Conservation (phyloP, 2,113 vertebrate genomes). For the Hylia prasina region DNA sequence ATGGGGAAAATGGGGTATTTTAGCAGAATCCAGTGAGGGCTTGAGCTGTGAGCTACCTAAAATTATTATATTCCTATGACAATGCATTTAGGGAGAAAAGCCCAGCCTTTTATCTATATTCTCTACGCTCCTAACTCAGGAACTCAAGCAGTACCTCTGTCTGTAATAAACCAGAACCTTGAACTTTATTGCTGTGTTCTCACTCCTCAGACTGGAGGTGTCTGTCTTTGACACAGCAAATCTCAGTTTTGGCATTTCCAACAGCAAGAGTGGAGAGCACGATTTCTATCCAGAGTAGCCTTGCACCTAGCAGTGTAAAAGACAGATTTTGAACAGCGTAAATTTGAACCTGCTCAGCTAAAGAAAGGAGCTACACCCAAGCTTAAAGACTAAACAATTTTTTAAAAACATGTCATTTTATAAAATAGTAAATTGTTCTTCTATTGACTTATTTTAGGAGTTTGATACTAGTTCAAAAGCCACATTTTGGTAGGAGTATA, state of each 20-base stretch:
- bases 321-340: background rate
- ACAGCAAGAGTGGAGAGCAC: background rate
- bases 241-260: background rate
- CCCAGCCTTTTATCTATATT: background rate
- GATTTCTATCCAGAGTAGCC: background rate
- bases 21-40: background rate
- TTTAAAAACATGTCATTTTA: background rate
- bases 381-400: background rate
- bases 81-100: background rate
- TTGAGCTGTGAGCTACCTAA: background rate
- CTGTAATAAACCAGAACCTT: background rate
- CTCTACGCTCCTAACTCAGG: background rate
- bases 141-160: background rate
- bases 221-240: background rate
- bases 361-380: background rate
- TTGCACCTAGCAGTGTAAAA: background rate
- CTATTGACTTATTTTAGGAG: background rate
- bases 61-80: background rate
- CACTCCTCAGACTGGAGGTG: background rate
- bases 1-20: background rate
- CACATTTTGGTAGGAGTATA: background rate
- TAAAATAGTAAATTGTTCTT: background rate
- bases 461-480: background rate
- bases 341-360: background rate
- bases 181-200: background rate